A percentile compares a stretch with the other conserved stretches of the same genome.
Conservation (phyloP, 2,113 vertebrate genomes). For the Chionodraco myersi region DNA sequence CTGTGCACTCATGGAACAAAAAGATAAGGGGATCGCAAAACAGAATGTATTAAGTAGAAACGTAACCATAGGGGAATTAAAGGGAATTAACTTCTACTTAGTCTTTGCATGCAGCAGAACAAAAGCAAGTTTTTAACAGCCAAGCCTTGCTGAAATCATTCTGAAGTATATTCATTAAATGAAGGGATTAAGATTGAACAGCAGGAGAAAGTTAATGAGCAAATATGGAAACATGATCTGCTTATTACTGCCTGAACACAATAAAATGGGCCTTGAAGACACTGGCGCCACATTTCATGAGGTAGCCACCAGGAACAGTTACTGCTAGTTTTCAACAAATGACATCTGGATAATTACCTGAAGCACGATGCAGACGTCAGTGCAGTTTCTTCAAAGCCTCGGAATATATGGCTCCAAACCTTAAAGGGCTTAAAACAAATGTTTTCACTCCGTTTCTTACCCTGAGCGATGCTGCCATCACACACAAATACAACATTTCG, state of each 20-base stretch:
- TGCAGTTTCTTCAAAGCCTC: neutral
- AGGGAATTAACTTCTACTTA: conserved; percentile 29
- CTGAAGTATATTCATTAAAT: conserved; percentile 35
- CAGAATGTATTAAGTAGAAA: conserved; percentile 24
- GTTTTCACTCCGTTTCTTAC: neutral
- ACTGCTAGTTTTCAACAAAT: conserved; percentile 6
- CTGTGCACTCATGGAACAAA: conserved; percentile 9
- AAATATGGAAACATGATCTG: conserved; percentile 51
- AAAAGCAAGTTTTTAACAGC: conserved; percentile 9
- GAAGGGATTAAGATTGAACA: conserved; percentile 33
- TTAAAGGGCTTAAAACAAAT: conserved; percentile 9
- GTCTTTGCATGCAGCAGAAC: neutral
- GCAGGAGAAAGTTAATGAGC: conserved; percentile 45
- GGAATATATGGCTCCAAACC: conserved; percentile 2
- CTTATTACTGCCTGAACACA: conserved; percentile 39
- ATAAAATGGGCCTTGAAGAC: conserved; percentile 40
- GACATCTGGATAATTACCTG: conserved; percentile 34
- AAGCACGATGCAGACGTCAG: neutral
- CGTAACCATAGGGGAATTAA: conserved; percentile 11
- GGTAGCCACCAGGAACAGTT: conserved; percentile 26
- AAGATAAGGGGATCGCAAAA: conserved; percentile 40
- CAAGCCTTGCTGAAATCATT: conserved; percentile 17
- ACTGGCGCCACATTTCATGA: conserved; percentile 25
- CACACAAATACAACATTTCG: neutral
- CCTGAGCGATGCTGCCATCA: neutral